Base-by-base conservation (phyloP, 2,888 invertebrate genomes). In the Aporophyla nigra region DNA sequence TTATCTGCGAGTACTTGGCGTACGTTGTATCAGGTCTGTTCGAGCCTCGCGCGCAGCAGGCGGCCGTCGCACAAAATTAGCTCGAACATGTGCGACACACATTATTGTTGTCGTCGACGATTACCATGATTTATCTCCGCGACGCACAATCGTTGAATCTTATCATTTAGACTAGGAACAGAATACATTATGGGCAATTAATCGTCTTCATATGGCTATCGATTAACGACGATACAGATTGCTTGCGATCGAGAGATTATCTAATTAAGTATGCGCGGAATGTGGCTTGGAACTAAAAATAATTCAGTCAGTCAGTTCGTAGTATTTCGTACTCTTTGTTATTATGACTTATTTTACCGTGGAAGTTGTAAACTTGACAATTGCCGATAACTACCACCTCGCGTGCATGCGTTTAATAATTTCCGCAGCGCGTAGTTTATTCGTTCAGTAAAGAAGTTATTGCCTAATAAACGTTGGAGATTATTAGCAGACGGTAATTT, bases 1-100 rank as follows among this genome's bases (percentile, higher is more conserved):
- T 88, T 90, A 91, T 90, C 88, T 85, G 66, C 74, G 82, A 80
- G 82, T 82, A 84, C 82, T 73, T 72, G 77, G 83, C 86, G 86
- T 83, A 85, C 82, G 83, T 76, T 78, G 78, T 80, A 62, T 46
- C 71, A 68, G 56, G 71, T 77, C 82, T 86, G 86, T 86, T 73
- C 82, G 56, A 76, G 67, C 71, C 84, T 83, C 70, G 74, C 84
- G 83, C 94, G 80, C 95, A 93, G 94, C 95, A 88, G 93, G 95
- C 88, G 93, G 92, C 89, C 92, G 76, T 88, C 80, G 86, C 83
- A 87, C 89, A 87, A 92, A 94, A 94, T 95, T 94, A 94, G 93
- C 92, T 90, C 85, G 89, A 91, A 94, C 94, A 93, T 92, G 91
- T 91, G 93, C 94, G 93, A 95, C 94, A 90, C 90, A 88, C 86